Evolutionary conservation across 2,888 invertebrate species (phyloP), one percentile per base, ranked within the genome.

Genomic region (Amphipoea lucens): DNA sequence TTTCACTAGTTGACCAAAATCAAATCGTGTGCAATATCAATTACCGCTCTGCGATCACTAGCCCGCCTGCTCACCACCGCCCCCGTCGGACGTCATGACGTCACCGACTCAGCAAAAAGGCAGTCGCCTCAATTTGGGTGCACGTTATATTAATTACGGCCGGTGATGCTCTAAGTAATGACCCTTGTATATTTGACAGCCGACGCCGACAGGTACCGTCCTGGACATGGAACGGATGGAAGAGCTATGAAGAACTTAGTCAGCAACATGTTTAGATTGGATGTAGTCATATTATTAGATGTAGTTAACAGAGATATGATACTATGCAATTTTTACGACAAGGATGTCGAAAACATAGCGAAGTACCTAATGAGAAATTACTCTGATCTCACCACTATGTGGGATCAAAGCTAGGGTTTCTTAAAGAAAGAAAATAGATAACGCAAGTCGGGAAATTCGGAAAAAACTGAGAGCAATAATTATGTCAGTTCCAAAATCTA

Each of bases 131-230:
- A 80, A 89, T 89, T 84, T 75, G 67, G 78, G 76, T 82, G 76
- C 86, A 82, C 88, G 90, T 89, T 89, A 88, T 95, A 96, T 96
- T 96, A 96, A 96, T 96, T 95, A 95, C 96, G 88, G 92, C 90
- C 92, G 91, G 90, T 93, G 95, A 95, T 95, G 94, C 94, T 93
- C 94, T 96, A 96, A 96, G 96, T 96, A 96, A 96, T 96, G 96
- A 96, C 96, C 96, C 96, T 96, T 96, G 96, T 96, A 95, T 95
- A 95, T 94, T 94, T 95, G 96, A 96, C 96, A 94, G 95, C 92
- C 91, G 83, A 86, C 91, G 90, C 90, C 91, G 94, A 92, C 96
- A 96, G 96, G 96, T 96, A 93, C 92, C 85, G 85, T 84, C 57
- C 74, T 23, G 42, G 66, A 75, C 63, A 62, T 74, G 60, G 68